phyloP scores from a whole-genome alignment of 2,797 vertebrate genomes.

The Austrolebias charrua region DNA sequence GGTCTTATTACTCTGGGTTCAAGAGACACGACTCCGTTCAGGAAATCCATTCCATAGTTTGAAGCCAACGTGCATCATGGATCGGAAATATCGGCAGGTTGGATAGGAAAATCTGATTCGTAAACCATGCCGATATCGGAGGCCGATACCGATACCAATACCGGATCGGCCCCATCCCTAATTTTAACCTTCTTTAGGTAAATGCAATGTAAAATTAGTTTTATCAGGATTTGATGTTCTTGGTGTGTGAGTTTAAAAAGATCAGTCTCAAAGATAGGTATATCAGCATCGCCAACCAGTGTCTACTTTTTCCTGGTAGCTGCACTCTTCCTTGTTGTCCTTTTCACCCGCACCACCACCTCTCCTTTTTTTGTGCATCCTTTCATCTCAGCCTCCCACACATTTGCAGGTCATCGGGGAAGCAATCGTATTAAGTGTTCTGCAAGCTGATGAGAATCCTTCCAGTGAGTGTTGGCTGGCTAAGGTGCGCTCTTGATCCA shows the following conservation, averaged over 20 bases:
- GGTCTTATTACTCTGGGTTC: too few species aligned
- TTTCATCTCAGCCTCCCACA: conserved; percentile 67
- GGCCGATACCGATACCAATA: too few species aligned
- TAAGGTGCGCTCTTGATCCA: conserved; percentile 52
- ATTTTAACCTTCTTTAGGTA: too few species aligned
- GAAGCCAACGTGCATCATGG: too few species aligned
- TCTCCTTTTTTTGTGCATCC: conserved; percentile 33
- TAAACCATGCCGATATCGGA: too few species aligned
- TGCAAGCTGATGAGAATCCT: conserved; percentile 69
- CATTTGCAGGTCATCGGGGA: conserved; percentile 67
- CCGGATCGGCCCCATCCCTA: too few species aligned
- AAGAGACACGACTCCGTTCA: too few species aligned
- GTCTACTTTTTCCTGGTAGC: conserved; percentile 10
- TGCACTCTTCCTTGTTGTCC: conserved; percentile 13
- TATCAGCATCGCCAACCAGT: not conserved
- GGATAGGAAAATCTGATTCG: too few species aligned
- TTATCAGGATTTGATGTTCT: not conserved
- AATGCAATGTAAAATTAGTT: not conserved
- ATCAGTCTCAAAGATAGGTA: not conserved
- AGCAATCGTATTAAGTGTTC: conserved; percentile 81
- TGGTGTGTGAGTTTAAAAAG: not conserved
- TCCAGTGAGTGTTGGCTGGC: conserved; percentile 60
- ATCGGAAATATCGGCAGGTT: too few species aligned
- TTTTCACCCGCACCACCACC: conserved; percentile 18
- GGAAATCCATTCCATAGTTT: too few species aligned